phyloP scores from a whole-genome alignment of 2,113 vertebrate species.

The Halcyon senegalensis region DNA sequence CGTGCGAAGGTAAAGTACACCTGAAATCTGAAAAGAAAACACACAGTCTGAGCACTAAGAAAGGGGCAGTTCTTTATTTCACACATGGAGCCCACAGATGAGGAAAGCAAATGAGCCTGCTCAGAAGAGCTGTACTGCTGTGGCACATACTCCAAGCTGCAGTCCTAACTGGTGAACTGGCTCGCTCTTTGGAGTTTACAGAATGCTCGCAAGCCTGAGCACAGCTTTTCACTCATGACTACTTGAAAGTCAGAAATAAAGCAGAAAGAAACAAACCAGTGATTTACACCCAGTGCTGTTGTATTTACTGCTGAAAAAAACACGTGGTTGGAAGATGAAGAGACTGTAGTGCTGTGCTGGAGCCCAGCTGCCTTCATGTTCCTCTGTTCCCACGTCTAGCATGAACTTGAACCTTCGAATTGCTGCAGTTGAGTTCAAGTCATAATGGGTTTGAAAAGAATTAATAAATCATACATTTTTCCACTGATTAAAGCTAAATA shows the following conservation, averaged over 20 bases:
- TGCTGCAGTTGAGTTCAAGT: neutral
- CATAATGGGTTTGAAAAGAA: neutral
- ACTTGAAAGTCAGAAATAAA: neutral
- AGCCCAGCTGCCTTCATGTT: neutral
- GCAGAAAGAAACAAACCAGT: neutral
- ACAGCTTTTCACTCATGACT: neutral
- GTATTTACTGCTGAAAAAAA: neutral
- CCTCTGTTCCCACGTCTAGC: neutral
- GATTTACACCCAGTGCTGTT: neutral
- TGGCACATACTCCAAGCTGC: neutral
- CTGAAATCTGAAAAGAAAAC: neutral
- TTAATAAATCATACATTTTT: neutral
- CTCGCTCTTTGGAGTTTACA: neutral
- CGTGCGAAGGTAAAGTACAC: neutral
- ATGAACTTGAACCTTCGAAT: conserved; percentile 13
- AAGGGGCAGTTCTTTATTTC: neutral
- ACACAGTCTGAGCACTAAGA: neutral
- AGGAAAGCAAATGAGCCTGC: neutral
- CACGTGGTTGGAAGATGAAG: neutral
- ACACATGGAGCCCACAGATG: neutral
- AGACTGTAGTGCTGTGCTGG: neutral
- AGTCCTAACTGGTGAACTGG: neutral
- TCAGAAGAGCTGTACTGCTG: neutral
- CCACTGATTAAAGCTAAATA: conserved; percentile 10
- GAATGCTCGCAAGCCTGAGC: neutral